Conservation (phyloP, 2,797 vertebrate genomes). For the Tympanoctomys barrerae region DNA sequence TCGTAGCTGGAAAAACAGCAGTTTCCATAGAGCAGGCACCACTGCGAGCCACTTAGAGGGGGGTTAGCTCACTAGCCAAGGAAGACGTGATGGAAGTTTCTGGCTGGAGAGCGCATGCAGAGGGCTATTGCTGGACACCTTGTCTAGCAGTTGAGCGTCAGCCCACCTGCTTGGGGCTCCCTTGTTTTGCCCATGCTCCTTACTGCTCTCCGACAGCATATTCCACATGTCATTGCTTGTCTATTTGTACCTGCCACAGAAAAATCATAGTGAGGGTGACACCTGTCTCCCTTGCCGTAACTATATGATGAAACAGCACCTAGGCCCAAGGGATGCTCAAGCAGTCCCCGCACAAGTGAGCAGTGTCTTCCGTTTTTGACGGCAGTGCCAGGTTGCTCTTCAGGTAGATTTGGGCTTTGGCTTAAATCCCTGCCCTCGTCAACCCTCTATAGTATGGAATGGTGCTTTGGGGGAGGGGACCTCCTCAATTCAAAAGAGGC, state of each 20-base stretch:
- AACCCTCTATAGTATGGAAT: background rate
- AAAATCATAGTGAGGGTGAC: background rate
- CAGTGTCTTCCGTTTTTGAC: background rate
- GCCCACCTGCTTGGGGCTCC: too few species aligned
- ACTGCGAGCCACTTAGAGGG: background rate
- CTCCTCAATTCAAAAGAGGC: background rate
- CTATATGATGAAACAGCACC: background rate
- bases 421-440: background rate
- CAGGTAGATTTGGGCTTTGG: background rate
- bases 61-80: background rate
- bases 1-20: background rate
- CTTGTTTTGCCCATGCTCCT: background rate
- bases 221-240: background rate
- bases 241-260: background rate
- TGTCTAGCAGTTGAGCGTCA: background rate
- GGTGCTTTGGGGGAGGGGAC: too few species aligned
- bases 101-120: background rate
- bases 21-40: background rate
- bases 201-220: background rate
- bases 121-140: background rate
- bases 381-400: background rate
- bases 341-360: background rate
- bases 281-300: background rate
- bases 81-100: background rate
- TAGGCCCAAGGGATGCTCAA: background rate